Conservation (phyloP, 2,113 vertebrate genomes). For the Astur gentilis region DNA sequence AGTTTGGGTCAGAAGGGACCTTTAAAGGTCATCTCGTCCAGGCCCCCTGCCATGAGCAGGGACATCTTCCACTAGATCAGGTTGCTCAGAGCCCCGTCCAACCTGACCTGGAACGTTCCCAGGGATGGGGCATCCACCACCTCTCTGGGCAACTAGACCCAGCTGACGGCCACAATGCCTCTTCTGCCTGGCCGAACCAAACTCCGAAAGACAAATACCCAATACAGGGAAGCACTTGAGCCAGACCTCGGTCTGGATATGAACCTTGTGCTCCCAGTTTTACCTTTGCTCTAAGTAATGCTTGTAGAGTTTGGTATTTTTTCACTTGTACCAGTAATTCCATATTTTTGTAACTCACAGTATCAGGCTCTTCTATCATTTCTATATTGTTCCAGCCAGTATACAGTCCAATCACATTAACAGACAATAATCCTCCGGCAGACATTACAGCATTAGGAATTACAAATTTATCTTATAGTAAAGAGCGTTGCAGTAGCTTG, state of each 20-base stretch:
- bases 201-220: not conserved
- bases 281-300: not conserved
- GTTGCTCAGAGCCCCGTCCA: not conserved
- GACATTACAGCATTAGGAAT: constrained; percentile 10
- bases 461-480: not conserved
- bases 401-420: constrained; percentile 4
- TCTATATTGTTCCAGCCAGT: not conserved
- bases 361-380: not conserved
- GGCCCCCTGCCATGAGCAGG: fast-evolving
- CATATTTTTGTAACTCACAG: not conserved
- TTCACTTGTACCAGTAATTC: not conserved
- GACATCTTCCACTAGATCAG: not conserved
- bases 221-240: not conserved
- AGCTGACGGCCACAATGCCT: fast-evolving
- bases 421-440: constrained; percentile 4
- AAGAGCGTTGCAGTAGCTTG: not conserved
- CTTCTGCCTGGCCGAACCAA: not conserved
- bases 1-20: not conserved
- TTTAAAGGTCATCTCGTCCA: not conserved
- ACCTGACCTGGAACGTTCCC: not conserved
- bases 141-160: not conserved
- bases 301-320: not conserved
- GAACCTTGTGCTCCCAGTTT: not conserved
- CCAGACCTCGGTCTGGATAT: not conserved
- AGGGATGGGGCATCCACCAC: fast-evolving